Percentiles rank a stretch among this genome's conserved stretches.
phyloP scores from a whole-genome alignment of 2,113 vertebrate genomes.

The Bufo bufo region DNA sequence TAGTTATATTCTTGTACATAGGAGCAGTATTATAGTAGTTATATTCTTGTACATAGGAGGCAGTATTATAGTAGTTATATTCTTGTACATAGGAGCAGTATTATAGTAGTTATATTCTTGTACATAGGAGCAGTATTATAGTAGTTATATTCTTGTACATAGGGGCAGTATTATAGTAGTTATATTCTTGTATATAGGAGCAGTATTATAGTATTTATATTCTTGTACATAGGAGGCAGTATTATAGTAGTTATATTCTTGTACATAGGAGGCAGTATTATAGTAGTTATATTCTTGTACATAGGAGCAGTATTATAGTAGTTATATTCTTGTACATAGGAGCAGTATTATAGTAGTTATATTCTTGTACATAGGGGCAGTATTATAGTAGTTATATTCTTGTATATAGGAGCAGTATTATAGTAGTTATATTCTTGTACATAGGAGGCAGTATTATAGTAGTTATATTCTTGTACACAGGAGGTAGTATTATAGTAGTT shows the following conservation, averaged over 20 bases:
- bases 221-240: no score
- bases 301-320: not conserved
- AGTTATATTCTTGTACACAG: not conserved
- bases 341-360: no score
- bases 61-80: no score
- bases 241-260: no score
- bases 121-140: no score
- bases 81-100: no score
- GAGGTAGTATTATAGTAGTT: not conserved
- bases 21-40: slow-evolving; percentile 1
- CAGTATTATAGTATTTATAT: no score
- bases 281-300: not conserved
- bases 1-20: not conserved
- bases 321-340: not conserved
- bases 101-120: no score
- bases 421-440: not conserved
- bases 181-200: not conserved
- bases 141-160: no score
- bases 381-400: not conserved
- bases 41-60: not conserved
- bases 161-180: not conserved
- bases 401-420: not conserved
- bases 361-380: no score
- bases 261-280: not conserved
- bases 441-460: not conserved